These are phyloP conservation scores for Tachina grossa DNA, from an alignment of 2,888 invertebrate species.

Conservation along the genomic window DNA sequence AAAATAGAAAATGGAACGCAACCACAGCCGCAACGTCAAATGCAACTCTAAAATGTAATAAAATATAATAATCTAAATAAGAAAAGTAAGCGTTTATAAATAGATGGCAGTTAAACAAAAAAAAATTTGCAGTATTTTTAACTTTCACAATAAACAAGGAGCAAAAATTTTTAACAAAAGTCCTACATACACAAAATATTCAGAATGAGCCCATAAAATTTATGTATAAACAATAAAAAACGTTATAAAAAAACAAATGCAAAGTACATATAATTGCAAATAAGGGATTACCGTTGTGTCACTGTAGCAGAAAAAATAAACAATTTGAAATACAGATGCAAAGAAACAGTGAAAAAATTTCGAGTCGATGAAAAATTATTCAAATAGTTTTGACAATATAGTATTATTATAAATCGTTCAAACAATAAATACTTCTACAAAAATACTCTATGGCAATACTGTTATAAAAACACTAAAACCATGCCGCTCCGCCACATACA, in stretches of 20 bases:
- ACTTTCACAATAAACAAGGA: conserved; percentile 4
- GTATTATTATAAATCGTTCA: too few relatives aligned
- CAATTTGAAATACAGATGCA: neutral
- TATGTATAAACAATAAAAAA: conserved; percentile 41
- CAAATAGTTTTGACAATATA: too few relatives aligned
- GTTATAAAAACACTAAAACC: conserved; percentile 9
- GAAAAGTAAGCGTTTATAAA: neutral
- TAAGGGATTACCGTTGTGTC: neutral
- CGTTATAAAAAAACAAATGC: conserved; percentile 1
- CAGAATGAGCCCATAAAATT: conserved; percentile 47
- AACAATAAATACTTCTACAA: too few relatives aligned
- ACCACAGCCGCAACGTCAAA: too few relatives aligned
- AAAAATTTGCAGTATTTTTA: neutral
- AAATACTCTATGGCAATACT: conserved; percentile 12
- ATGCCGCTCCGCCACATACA: conserved; percentile 2
- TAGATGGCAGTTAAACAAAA: conserved; percentile 10
- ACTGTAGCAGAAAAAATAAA: neutral
- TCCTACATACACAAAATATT: conserved; percentile 30
- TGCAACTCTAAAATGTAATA: neutral
- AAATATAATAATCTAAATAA: neutral
- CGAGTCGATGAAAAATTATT: too few relatives aligned
- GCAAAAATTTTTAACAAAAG: neutral
- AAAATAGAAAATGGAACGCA: too few relatives aligned
- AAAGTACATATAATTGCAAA: neutral
- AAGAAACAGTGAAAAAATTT: too few relatives aligned